Conservation (phyloP, 1,140 invertebrate genomes). For the Himalopsyche phryganea region DNA sequence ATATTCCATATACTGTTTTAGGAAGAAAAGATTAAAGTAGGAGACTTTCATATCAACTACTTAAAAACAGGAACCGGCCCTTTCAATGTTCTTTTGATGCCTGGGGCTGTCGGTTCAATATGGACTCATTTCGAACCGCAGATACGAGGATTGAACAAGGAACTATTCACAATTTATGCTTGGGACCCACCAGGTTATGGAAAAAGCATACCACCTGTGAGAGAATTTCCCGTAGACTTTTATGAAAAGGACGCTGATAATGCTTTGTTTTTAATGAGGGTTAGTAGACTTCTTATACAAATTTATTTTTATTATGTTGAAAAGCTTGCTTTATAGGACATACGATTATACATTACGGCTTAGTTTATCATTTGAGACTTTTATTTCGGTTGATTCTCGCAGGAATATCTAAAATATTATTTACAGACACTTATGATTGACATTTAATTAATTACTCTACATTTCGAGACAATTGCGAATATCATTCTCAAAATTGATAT, state of each 20-base stretch:
- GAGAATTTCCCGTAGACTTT: conserved; percentile 68
- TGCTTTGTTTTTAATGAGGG: conserved; percentile 71
- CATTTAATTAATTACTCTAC: no score
- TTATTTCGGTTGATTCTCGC: neutral
- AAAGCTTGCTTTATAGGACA: neutral
- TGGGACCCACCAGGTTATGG: conserved; percentile 91
- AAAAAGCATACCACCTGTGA: conserved; percentile 72
- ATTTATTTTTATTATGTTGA: no score
- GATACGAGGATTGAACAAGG: conserved; percentile 63
- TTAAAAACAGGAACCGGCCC: conserved; percentile 66
- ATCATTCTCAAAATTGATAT: no score
- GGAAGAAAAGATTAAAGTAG: conserved; percentile 58
- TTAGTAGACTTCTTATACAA: conserved; percentile 41
- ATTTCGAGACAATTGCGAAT: no score
- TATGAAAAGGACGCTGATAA: conserved; percentile 70
- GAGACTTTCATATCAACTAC: conserved; percentile 64
- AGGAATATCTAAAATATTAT: no score
- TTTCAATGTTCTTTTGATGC: conserved; percentile 67
- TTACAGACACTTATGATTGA: no score
- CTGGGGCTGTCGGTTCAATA: conserved; percentile 72
- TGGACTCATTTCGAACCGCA: conserved; percentile 82
- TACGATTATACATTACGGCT: neutral
- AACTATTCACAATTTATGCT: conserved; percentile 72
- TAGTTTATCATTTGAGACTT: neutral
- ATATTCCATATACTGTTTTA: no score